Conservation (phyloP, 2,113 vertebrate genomes). For the Nannospalax galili region DNA sequence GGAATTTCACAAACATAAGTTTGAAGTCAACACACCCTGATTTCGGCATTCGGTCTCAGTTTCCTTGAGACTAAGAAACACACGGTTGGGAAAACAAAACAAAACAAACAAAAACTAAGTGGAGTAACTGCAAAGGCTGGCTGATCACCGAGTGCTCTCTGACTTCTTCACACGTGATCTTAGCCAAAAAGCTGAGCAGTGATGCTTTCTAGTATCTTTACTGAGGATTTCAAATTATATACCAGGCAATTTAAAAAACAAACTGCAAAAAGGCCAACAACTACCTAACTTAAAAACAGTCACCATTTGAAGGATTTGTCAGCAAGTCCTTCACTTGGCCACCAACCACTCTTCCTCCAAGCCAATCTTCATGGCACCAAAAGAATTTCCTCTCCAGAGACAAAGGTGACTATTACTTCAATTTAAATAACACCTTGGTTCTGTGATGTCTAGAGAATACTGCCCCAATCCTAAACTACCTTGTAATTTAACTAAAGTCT, state of each 20-base stretch:
- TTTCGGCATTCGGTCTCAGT: neutral
- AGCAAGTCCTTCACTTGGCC: neutral
- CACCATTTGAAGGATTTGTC: neutral
- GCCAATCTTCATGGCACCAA: neutral
- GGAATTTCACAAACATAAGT: neutral
- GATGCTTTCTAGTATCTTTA: neutral
- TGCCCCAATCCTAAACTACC: neutral
- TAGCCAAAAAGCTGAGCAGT: neutral
- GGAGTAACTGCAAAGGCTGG: neutral
- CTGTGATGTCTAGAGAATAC: neutral
- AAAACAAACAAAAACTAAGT: no score
- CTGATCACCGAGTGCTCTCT: neutral
- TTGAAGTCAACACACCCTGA: neutral
- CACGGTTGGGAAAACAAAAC: neutral
- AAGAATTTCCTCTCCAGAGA: neutral
- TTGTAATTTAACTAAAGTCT: neutral
- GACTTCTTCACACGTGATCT: neutral
- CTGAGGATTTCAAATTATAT: constrained; percentile 16
- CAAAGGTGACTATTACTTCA: neutral
- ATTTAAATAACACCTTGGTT: neutral
- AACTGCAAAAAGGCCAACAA: neutral
- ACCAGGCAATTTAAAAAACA: neutral
- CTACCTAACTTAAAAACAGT: constrained; percentile 23
- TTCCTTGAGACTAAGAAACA: constrained; percentile 2
- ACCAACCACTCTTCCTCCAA: neutral